Evolutionary conservation across 1,140 invertebrate species (phyloP), one percentile per base, ranked within the genome.

Genomic region (Platyscapa corneri): DNA sequence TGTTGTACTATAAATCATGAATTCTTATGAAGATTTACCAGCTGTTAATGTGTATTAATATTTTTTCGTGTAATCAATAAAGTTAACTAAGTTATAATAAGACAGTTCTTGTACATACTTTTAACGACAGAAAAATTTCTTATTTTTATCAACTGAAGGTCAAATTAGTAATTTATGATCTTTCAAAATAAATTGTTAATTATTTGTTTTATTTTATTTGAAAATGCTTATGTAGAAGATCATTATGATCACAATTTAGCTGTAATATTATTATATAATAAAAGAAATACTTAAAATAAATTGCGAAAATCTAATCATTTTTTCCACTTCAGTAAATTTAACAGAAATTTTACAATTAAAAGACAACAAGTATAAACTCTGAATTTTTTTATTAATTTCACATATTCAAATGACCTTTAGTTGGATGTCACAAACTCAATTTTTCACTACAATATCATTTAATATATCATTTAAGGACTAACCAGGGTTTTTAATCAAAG

Each of bases 401-500:
- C 10, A 60, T 27, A 60, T 60, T 60, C 10, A 60, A 14, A 34
- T 67, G 30, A 67, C 7, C 64, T 32, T 67, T 34, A 67, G 64
- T 67, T 67, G 64, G 12, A 67, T 30, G 30, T 14, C 16, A 77
- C 8, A 37, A 60, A 49, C 7, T 53, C 67, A n/a, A 34, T 56
- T 74, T 67, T 18, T 74, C 30, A 64, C 34, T 23, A 70, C 67
- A 32, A 78, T 77, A 84, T 84, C 76, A 79, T 37, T 85, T 67
- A 49, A 75, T 87, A 90, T 85, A 87, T 93, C 78, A 60, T 82
- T 78, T 89, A 90, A 91, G 93, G 92, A 93, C 91, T 92, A 93
- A 93, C 91, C 93, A 93, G 93, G 93, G 93, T 93, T 93, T 92
- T 90, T 86, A 88, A 91, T 91, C 88, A 88, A 90, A 88, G 27